Evolutionary conservation across 2,797 vertebrate species (phyloP), one percentile per base, ranked within the genome.

Genomic region (Tauraco hartlaubi): DNA sequence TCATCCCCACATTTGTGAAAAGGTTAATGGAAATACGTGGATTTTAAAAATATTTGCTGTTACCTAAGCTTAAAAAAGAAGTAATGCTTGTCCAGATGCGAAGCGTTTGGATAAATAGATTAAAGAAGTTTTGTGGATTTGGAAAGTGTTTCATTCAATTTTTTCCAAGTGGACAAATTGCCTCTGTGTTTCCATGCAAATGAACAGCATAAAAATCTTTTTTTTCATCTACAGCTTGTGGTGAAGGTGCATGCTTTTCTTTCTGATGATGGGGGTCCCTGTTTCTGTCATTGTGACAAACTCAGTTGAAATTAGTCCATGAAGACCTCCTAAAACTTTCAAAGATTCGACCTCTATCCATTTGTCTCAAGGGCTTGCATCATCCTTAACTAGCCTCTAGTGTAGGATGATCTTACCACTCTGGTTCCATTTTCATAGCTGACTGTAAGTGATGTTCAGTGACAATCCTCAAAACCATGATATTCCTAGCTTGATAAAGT

Each of bases 181-280:
- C 1, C 6, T 13, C 21, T 73, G 5, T 1, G 43, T 80, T 92
- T 77, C 37, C 15, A 54, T 15, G 7, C 4, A 74, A 63, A 46
- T 49, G 19, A 69, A n/a, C 5, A 49, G 19, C 31, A 44, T 15
- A 39, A 31, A 33, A 46, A 35, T 15, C 0, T 5, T 6, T 0
- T 55, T 86, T 69, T 76, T 19, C 4, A 52, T 29, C 9, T 78
- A 12, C 7, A 72, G 10, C 4, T 83, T 77, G 19, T 29, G 41
- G 44, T 31, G 39, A 77, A 74, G 22, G 9, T 59, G 2, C 6
- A 44, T 46, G 12, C 29, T 88, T 90, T 12, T 2, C 12, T 78
- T 86, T 61, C 7, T 49, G 12, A 10, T 75, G 17, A 4, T 26
- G 20, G 5, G 2, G 9, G 3, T 28, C 5, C 23, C 22, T 59